phyloP scores from a whole-genome alignment of 2,113 vertebrate species.

The Taurulus bubalis region DNA sequence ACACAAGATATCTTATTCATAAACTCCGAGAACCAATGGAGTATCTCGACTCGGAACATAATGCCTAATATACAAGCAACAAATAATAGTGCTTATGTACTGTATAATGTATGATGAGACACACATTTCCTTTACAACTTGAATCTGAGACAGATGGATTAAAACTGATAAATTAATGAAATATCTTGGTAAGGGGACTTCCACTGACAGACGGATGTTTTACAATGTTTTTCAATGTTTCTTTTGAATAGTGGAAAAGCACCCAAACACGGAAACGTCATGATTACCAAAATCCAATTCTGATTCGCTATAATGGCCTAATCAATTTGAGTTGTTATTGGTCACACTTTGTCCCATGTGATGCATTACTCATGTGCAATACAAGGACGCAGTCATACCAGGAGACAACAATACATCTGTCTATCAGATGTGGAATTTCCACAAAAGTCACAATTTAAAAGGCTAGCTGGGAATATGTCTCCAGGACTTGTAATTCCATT shows the following conservation, averaged over 20 bases:
- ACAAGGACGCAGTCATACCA: background rate
- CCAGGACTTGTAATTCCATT: background rate
- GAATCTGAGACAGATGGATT: background rate
- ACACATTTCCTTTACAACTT: background rate
- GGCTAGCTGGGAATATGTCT: constrained; percentile 25
- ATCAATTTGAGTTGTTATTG: background rate
- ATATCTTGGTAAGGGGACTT: background rate
- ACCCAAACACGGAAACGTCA: background rate
- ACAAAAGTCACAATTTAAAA: constrained; percentile 23
- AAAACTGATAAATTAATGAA: background rate
- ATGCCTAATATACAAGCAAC: background rate
- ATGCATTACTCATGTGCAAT: background rate
- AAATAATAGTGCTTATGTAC: background rate
- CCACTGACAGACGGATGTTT: background rate
- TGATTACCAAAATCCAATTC: background rate
- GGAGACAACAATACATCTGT: constrained; percentile 19
- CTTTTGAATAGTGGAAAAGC: background rate
- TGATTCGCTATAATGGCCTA: background rate
- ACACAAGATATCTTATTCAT: background rate
- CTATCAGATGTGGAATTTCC: constrained; percentile 42
- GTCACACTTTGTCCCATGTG: constrained; percentile 19
- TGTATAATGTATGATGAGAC: background rate
- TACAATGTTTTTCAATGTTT: background rate
- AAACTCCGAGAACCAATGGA: background rate
- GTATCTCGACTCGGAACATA: background rate